Evolutionary conservation across 2,113 vertebrate species (phyloP).

Genomic region (Ranitomeya variabilis): DNA sequence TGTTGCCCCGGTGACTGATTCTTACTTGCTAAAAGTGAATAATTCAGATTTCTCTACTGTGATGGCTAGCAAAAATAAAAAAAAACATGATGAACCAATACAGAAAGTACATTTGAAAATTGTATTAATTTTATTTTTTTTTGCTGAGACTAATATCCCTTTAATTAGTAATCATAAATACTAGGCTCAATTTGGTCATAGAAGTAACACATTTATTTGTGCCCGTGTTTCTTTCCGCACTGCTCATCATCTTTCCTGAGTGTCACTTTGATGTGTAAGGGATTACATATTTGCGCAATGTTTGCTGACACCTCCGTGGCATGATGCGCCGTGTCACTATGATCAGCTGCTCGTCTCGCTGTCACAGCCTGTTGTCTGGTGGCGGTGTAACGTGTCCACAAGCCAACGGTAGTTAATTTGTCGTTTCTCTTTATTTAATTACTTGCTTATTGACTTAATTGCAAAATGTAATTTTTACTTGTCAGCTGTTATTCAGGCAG

Average conservation of each 20-base stretch:
- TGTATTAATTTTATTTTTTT: no score
- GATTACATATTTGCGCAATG: background rate
- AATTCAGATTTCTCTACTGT: no score
- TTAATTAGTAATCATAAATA: background rate
- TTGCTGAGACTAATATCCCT: no score
- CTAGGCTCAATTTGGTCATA: background rate
- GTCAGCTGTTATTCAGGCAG: background rate
- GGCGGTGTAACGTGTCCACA: background rate
- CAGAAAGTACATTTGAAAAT: no score
- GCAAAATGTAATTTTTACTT: background rate
- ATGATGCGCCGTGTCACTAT: background rate
- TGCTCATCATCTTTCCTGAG: background rate
- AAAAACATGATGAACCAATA: no score
- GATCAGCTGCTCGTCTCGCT: background rate
- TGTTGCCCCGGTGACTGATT: no score
- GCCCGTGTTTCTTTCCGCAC: background rate
- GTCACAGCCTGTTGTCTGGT: background rate
- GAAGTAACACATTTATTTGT: background rate
- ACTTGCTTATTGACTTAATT: background rate
- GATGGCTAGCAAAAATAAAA: no score
- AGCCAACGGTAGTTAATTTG: background rate
- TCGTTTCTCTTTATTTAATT: background rate
- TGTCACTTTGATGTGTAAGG: background rate
- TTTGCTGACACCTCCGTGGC: slow-evolving; percentile 2
- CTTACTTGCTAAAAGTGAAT: no score